phyloP scores from a whole-genome alignment of 2,888 invertebrate genomes.

The Rhamphomyia laevipes region DNA sequence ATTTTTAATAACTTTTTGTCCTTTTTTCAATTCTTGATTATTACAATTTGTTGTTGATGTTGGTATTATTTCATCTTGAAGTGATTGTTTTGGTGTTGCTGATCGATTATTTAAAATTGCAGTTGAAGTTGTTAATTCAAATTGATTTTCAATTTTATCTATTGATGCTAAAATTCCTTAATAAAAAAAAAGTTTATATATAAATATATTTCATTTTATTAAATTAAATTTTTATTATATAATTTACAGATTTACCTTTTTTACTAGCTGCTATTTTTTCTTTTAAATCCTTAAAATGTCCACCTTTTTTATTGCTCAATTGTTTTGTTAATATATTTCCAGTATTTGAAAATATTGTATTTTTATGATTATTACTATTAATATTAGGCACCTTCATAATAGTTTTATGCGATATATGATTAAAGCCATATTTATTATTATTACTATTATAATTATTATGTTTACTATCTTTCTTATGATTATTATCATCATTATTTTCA shows the following conservation, averaged over 20 bases:
- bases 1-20: conserved; percentile 55
- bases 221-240: background rate
- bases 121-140: conserved; percentile 22
- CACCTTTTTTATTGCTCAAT: conserved; percentile 32
- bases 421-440: conserved; percentile 3
- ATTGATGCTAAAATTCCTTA: conserved; percentile 44
- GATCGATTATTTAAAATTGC: background rate
- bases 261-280: conserved; percentile 42
- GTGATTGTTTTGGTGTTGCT: no score
- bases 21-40: conserved; percentile 20
- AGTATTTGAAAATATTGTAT: background rate
- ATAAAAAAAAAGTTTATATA: background rate
- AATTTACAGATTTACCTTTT: conserved; percentile 24
- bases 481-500: background rate
- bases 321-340: conserved; percentile 10
- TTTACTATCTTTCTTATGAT: background rate
- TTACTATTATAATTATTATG: conserved; percentile 2
- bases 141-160: conserved; percentile 44
- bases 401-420: background rate
- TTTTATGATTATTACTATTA: background rate
- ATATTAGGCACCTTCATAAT: background rate
- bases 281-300: conserved; percentile 45
- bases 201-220: background rate
- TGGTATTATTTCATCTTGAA: background rate
- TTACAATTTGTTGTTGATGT: background rate